Percentiles rank a stretch among this genome's conserved stretches.
Evolutionary conservation across 2,113 vertebrate species (phyloP).

Genomic region (Ctenodactylus gundi): DNA sequence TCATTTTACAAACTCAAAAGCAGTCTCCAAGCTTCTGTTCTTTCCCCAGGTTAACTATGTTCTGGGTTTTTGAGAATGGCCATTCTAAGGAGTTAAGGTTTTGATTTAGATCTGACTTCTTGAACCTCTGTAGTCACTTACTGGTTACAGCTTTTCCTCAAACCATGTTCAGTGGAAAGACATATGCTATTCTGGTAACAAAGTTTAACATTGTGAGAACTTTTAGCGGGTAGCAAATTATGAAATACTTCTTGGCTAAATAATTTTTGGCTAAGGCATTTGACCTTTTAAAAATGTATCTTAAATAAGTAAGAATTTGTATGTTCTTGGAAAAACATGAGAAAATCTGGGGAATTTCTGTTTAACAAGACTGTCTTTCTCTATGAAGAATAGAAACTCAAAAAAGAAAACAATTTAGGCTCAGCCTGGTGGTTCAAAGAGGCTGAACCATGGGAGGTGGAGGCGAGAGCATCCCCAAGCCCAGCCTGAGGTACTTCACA

Average conservation of each 20-base stretch:
- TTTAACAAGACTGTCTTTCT: neutral
- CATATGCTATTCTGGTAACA: neutral
- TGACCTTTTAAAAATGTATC: neutral
- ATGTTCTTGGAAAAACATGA: neutral
- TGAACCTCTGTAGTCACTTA: neutral
- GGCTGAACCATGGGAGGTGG: too few relatives aligned
- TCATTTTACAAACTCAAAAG: too few relatives aligned
- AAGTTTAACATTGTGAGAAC: neutral
- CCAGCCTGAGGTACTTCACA: too few relatives aligned
- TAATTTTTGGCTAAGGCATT: neutral
- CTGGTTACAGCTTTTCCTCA: neutral
- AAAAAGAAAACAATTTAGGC: too few relatives aligned
- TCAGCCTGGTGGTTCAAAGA: too few relatives aligned
- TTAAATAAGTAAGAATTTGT: neutral
- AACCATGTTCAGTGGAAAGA: neutral
- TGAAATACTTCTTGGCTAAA: neutral
- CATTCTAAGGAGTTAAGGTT: neutral
- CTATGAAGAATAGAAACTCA: neutral
- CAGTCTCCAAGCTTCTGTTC: neutral
- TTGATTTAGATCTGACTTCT: neutral
- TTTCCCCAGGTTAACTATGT: neutral
- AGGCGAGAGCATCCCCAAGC: too few relatives aligned
- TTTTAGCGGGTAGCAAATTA: neutral
- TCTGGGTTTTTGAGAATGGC: neutral
- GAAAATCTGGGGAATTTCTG: neutral